phyloP scores from a whole-genome alignment of 1,140 invertebrate species.

The Gyrodactylus bullatarudis region DNA sequence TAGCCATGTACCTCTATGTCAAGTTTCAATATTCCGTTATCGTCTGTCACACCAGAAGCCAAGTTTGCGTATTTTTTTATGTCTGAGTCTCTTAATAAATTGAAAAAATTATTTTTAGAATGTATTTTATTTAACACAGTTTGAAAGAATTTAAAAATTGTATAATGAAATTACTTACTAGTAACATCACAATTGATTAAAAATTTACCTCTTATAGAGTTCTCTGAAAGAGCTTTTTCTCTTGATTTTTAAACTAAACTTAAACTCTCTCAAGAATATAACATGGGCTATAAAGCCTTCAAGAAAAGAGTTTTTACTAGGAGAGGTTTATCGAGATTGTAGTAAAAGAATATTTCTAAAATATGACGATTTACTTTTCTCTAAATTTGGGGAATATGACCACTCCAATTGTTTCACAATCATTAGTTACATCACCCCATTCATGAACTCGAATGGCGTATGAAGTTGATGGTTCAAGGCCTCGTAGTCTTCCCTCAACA shows the following conservation, averaged over 20 bases:
- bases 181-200: no score
- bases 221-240: no score
- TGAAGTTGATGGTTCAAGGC: not conserved
- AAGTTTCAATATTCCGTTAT: not conserved
- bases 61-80: not conserved
- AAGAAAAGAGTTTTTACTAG: no score
- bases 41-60: not conserved
- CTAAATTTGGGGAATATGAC: not conserved
- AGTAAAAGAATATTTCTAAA: no score
- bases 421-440: not conserved
- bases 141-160: no score
- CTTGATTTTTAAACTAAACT: no score
- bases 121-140: no score
- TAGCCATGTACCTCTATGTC: not conserved
- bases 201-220: no score
- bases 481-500: not conserved
- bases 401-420: not conserved
- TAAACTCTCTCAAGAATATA: no score
- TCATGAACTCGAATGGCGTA: not conserved
- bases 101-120: not conserved
- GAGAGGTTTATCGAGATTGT: no score
- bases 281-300: no score
- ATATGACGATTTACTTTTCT: not conserved
- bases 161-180: no score
- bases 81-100: not conserved